These are phyloP conservation scores for Stegophylla sp. DNA, from an alignment of 2,888 invertebrate species.

Conservation along the genomic window DNA sequence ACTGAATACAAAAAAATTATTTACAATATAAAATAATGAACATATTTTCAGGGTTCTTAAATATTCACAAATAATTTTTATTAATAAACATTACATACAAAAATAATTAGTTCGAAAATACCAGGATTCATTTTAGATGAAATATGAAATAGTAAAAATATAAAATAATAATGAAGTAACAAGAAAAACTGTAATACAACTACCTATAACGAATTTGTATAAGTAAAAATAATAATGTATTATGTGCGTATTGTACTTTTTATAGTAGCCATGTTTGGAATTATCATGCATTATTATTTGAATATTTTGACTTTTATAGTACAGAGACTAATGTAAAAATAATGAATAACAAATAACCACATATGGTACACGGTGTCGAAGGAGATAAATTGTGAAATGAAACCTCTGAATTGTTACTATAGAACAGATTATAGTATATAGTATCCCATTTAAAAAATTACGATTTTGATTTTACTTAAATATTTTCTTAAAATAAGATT, in stretches of 20 bases:
- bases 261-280: background rate
- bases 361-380: background rate
- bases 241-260: too few species aligned
- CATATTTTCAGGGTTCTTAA: too few species aligned
- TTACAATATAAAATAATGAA: too few species aligned
- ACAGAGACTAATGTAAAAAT: background rate
- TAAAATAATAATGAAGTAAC: background rate
- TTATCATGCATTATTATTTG: background rate
- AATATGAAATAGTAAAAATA: too few species aligned
- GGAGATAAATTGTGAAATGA: background rate
- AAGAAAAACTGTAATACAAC: too few species aligned
- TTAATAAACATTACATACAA: too few species aligned
- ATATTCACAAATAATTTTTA: too few species aligned
- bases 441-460: background rate
- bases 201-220: too few species aligned
- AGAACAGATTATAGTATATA: background rate
- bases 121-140: too few species aligned
- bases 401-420: background rate
- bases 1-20: too few species aligned
- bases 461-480: background rate
- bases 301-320: conserved; percentile 10
- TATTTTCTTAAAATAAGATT: background rate
- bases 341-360: background rate
- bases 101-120: too few species aligned
- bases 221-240: too few species aligned